phyloP scores from a whole-genome alignment of 2,888 invertebrate genomes.

The Choristoneura rosaceana region DNA sequence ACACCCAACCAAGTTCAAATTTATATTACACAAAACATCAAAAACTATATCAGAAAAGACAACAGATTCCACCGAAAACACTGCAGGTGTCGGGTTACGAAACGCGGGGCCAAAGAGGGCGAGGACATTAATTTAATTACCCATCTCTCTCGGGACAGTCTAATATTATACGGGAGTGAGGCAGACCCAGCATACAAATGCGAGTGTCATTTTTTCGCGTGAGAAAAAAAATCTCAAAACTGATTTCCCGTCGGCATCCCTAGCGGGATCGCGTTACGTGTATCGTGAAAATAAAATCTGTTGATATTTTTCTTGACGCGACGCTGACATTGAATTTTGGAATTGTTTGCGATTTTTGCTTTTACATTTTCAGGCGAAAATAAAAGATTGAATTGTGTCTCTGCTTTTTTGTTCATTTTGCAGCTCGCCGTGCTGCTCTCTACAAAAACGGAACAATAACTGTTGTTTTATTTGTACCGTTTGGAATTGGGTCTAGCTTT shows the following conservation, averaged over 20 bases:
- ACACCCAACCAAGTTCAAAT: not conserved
- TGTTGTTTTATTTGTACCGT: too few species aligned
- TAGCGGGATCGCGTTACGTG: slow-evolving; percentile 76
- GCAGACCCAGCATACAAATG: slow-evolving; percentile 73
- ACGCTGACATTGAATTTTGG: slow-evolving; percentile 30
- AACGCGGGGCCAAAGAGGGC: slow-evolving; percentile 74
- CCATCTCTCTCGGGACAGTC: slow-evolving; percentile 75
- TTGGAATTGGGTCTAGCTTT: too few species aligned
- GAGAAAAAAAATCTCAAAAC: slow-evolving; percentile 82
- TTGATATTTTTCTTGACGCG: slow-evolving; percentile 37
- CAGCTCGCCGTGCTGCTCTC: too few species aligned
- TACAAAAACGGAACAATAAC: not conserved
- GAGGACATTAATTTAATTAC: slow-evolving; percentile 84
- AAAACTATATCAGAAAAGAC: slow-evolving; percentile 51
- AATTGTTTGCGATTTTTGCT: slow-evolving; percentile 16
- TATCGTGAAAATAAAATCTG: slow-evolving; percentile 73
- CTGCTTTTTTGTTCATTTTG: not conserved
- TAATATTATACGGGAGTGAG: slow-evolving; percentile 80
- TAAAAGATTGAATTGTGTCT: not conserved
- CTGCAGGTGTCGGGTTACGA: slow-evolving; percentile 83
- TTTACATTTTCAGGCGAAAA: not conserved
- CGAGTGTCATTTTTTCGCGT: slow-evolving; percentile 83
- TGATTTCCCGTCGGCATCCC: slow-evolving; percentile 78
- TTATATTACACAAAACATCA: slow-evolving; percentile 42
- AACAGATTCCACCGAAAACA: slow-evolving; percentile 66